Conservation (phyloP, 2,113 vertebrate genomes). For the Alexandromys fortis region DNA sequence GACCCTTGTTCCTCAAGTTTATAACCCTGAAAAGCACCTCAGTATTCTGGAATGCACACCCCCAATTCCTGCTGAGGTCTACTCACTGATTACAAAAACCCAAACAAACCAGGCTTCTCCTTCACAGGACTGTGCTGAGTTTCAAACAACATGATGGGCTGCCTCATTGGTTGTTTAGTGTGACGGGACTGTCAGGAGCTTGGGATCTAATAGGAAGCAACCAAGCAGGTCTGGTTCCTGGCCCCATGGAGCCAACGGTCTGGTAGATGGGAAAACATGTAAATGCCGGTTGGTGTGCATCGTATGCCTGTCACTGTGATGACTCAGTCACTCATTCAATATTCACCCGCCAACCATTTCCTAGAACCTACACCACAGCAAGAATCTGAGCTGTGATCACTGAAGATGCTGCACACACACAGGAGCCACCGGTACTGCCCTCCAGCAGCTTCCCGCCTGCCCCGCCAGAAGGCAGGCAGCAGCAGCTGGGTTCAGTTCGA, state of each 20-base stretch:
- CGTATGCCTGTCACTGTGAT: neutral
- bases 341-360: neutral
- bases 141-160: neutral
- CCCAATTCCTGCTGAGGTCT: neutral
- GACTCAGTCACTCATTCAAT: neutral
- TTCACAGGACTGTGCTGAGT: neutral
- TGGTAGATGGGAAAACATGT: neutral
- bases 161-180: neutral
- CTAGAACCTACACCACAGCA: neutral
- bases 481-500: neutral
- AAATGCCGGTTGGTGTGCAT: neutral
- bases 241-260: fast-evolving
- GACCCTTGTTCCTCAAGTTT: neutral
- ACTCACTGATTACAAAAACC: neutral
- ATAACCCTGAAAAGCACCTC: neutral
- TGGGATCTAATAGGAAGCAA: neutral
- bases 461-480: neutral
- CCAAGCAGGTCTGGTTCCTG: neutral
- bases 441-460: neutral
- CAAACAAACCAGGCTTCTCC: neutral
- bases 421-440: neutral
- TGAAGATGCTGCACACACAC: neutral
- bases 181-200: neutral
- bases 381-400: neutral
- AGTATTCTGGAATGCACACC: neutral